Conservation (phyloP, 2,797 vertebrate species). For the Gadopsis marmoratus region DNA sequence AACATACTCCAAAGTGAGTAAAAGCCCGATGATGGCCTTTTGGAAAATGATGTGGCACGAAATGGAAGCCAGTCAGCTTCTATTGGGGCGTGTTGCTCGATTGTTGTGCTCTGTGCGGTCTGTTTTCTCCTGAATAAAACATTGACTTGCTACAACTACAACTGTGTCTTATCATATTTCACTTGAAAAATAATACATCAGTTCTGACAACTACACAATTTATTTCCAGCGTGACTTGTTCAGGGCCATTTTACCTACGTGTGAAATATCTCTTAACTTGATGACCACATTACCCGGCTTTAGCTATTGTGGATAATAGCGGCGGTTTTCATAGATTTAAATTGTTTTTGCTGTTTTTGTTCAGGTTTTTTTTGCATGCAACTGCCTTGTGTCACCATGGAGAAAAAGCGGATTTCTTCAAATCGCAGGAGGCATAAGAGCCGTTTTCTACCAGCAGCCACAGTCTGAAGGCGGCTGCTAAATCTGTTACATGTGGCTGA, state of each 20-base stretch:
- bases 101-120: background rate
- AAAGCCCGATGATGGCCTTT: constrained; percentile 10
- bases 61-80: background rate
- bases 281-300: background rate
- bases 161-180: background rate
- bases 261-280: background rate
- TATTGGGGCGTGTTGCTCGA: background rate
- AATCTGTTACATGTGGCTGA: constrained; percentile 57
- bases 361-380: constrained; percentile 7
- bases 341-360: background rate
- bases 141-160: background rate
- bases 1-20: background rate
- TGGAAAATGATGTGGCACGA: constrained; percentile 3
- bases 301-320: background rate
- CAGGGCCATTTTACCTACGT: background rate
- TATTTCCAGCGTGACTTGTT: background rate
- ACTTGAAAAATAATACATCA: background rate
- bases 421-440: constrained; percentile 48
- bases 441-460: constrained; percentile 34
- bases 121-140: constrained; percentile 12
- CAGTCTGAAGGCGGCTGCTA: constrained; percentile 61
- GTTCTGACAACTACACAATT: background rate
- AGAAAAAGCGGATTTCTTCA: constrained; percentile 22
- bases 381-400: constrained; percentile 7
- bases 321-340: background rate